Evolutionary conservation across 2,797 vertebrate genomes (phyloP), one percentile per base, ranked within the genome.

Genomic region (Oreochromis grahami): DNA sequence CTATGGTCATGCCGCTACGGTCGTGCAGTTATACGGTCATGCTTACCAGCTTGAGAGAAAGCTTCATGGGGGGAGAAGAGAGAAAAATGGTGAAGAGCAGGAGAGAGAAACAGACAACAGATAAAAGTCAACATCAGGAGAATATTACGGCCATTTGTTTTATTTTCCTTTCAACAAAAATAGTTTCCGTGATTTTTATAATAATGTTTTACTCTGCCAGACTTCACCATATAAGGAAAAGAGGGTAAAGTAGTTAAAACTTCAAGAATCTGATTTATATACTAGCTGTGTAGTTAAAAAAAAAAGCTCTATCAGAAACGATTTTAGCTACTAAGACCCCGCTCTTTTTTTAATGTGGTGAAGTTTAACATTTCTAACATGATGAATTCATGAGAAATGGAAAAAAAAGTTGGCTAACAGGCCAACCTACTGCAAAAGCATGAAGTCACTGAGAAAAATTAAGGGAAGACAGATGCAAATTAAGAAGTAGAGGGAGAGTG

Each of bases 41-140:
- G 97, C 97, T 97, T 97, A 97, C 97, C 97, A 97, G 96, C 96
- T 97, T 97, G 91, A 97, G 96, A 96, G 97, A 97, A 95, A 97
- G 97, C 97, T 97, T 96, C 96, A 94, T 94, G 93, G 89, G 86
- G 79, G 79, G 76, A 58, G 92, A 86, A 89, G 86, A 88, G 88
- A 91, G 87, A 91, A 65, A 93, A 95, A 94, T 90, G 89, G 86
- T 81, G 86, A 84, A 79, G 92, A 88, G 91, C 88, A 80, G 88
- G 93, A 93, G 88, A 90, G 87, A 92, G 85, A 93, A 88, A 94
- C 87, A 95, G 81, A 94, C 87, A 95, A 96, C 94, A 95, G 85
- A 92, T 86, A 94, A 94, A 96, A 94, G 91, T 97, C 94, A 92
- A 92, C 92, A 96, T 98, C 96, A 95, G 93, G 84, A 92, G 85